Evolutionary conservation across 2,113 vertebrate genomes (phyloP), one percentile per base, ranked within the genome.

Genomic region (Mellivora capensis): DNA sequence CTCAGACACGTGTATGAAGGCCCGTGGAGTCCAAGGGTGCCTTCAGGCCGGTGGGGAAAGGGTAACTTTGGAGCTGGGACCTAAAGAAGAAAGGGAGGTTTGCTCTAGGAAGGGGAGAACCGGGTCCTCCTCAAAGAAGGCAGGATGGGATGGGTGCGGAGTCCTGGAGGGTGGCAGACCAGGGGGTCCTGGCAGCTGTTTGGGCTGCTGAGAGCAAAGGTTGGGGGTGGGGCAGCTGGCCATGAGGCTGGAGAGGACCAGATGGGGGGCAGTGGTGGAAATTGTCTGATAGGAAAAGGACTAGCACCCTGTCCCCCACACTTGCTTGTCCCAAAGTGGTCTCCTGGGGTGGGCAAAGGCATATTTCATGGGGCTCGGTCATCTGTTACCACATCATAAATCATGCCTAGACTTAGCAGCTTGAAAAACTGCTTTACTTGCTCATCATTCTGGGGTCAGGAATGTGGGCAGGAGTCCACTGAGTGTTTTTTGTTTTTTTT

Each of bases 1-100:
- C 21, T 29, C 10, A 27, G 29, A 20, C 0, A 0, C 34, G 1
- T 17, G 3, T 3, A 0, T 7, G 76, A 20, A 54, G 76, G 72
- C 8, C 57, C 1, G 64, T 1, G 49, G n/a, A 3, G 49, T 14
- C 62, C 47, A 23, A 37, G 11, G 47, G 54, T 21, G 39, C 77
- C 52, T 34, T 13, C 0, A 6, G 54, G 31, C 57, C 23, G 20
- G 37, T 34, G 59, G 39, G 57, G 54, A 44, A 20, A 34, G 62
- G 47, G 34, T 20, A 2, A 21, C 10, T 0, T 6, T 7, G 8
- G 44, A 69, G 31, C 23, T 29, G 21, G 42, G 52, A 1, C 76
- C 17, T 4, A 12, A 49, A 27, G 29, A 42, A 95, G 67, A 39
- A 57, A 8, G 8, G 47, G 69, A 64, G 44, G 37, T 62, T 29